A percentile compares a stretch with the other conserved stretches of the same genome.
phyloP scores from a whole-genome alignment of 2,888 invertebrate species.

The Ectemnius lituratus region DNA sequence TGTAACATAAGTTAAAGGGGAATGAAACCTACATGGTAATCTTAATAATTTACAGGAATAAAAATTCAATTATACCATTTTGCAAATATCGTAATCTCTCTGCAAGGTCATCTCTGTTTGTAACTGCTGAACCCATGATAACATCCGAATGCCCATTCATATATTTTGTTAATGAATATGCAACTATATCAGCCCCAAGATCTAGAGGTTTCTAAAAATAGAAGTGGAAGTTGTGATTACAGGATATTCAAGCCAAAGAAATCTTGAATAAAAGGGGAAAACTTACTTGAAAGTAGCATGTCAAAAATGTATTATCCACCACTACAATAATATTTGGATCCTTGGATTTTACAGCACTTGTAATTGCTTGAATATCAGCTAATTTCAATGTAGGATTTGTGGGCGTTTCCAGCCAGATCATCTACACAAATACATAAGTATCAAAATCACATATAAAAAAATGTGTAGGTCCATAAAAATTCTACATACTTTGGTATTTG shows the following conservation, averaged over 20 bases:
- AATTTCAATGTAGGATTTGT: constrained; percentile 97
- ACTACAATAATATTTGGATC: constrained; percentile 83
- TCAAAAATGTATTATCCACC: constrained; percentile 96
- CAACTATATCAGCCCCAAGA: constrained; percentile 93
- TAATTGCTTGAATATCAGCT: constrained; percentile 88
- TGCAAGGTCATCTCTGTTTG: constrained; percentile 86
- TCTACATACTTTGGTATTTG: constrained; percentile 89
- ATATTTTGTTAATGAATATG: constrained; percentile 97
- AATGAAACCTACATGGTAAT: not conserved
- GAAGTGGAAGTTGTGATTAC: not conserved
- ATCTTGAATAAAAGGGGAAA: constrained; percentile 9
- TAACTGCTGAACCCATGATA: constrained; percentile 94
- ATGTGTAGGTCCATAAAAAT: not conserved
- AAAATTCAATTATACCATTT: constrained; percentile 82
- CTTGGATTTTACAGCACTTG: constrained; percentile 81
- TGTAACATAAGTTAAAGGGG: constrained; percentile 66
- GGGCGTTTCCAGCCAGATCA: constrained; percentile 96
- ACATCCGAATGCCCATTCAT: constrained; percentile 99
- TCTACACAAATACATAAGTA: constrained; percentile 77
- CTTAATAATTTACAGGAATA: not conserved
- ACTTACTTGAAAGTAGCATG: constrained; percentile 88
- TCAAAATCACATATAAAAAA: not conserved
- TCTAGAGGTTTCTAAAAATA: constrained; percentile 87
- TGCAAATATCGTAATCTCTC: constrained; percentile 90
- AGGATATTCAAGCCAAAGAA: not conserved